Evolutionary conservation across 1,140 invertebrate species (phyloP), one percentile per base, ranked within the genome.

Genomic region (Ruditapes philippinarum): DNA sequence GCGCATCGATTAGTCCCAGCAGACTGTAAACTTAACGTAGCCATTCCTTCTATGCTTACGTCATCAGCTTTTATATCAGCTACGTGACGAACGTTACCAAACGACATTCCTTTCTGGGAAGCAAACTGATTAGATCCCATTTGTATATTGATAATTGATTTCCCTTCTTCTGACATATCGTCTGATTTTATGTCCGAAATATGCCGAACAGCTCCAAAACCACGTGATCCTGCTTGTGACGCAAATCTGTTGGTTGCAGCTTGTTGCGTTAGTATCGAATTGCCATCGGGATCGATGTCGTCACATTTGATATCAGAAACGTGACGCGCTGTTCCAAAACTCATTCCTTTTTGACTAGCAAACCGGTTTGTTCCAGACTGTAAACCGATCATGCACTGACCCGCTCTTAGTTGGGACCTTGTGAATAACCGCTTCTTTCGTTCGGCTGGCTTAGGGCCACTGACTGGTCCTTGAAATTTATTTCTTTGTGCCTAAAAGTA

Each of bases 231-330:
- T 93, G 98, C 98, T 96, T 99, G 98, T 93, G 97, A 99, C 90
- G 98, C 98, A 45, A 95, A 96, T 96, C 99, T 99, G 96, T 99
- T 99, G 91, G 98, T 98, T 74, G 98, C 98, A 93, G 98, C 98
- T 95, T 99, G 98, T 42, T 99, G 96, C 83, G 98, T 98, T 93
- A 99, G 99, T 76, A 99, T 97, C 36, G 97, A 97, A 92, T 99
- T 98, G 1, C 98, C 98, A 17, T 94, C 93, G 38, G 91, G 92
- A 54, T 80, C 76, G 49, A 93, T 91, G 42, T 94, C 91, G 62
- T 96, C 95, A n/a, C 91, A 92, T 36, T 91, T 87, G 54, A 95
- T 95, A 76, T 96, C 95, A 57, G 95, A 92, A 78, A 95, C 92
- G 70, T 96, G 95, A n/a, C 95, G 88, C 0, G 91, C 91, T n/a